These are phyloP conservation scores for Latrodectus hesperus DNA, from an alignment of 2,888 invertebrate genomes.

Conservation along the genomic window DNA sequence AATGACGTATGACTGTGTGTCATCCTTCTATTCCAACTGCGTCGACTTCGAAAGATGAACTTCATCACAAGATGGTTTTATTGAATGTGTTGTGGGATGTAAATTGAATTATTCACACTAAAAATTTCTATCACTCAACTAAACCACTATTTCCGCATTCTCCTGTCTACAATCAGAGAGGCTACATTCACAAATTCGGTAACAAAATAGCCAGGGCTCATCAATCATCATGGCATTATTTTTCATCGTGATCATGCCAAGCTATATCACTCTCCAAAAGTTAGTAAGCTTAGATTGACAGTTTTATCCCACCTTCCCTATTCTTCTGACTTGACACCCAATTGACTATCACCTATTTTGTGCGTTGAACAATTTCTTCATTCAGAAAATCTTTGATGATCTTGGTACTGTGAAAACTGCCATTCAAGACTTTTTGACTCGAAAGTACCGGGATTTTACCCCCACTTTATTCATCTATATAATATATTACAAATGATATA, in stretches of 20 bases:
- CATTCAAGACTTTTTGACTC: too few species aligned
- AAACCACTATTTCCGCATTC: slow-evolving; percentile 1
- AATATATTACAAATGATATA: too few species aligned
- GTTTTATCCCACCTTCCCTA: neutral
- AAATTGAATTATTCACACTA: slow-evolving; percentile 4
- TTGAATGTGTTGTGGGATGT: slow-evolving; percentile 10
- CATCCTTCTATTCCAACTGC: slow-evolving; percentile 5
- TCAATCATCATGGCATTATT: neutral
- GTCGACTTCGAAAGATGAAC: neutral
- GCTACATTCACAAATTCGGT: slow-evolving; percentile 2
- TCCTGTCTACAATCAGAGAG: neutral
- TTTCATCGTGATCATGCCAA: neutral
- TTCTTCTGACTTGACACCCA: neutral
- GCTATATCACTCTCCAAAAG: neutral
- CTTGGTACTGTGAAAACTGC: too few species aligned
- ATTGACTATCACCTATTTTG: slow-evolving; percentile 12
- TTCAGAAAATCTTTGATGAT: slow-evolving; percentile 4
- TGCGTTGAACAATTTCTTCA: neutral
- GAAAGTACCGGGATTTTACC: too few species aligned
- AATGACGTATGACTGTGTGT: neutral
- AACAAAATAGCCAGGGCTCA: neutral
- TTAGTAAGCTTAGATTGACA: neutral
- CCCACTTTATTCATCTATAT: too few species aligned
- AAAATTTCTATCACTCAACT: neutral
- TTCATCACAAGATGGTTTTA: slow-evolving; percentile 10